A percentile compares a stretch with the other conserved stretches of the same genome.
Evolutionary conservation across 2,888 invertebrate species (phyloP).

Genomic region (Gnatocerus cornutus): DNA sequence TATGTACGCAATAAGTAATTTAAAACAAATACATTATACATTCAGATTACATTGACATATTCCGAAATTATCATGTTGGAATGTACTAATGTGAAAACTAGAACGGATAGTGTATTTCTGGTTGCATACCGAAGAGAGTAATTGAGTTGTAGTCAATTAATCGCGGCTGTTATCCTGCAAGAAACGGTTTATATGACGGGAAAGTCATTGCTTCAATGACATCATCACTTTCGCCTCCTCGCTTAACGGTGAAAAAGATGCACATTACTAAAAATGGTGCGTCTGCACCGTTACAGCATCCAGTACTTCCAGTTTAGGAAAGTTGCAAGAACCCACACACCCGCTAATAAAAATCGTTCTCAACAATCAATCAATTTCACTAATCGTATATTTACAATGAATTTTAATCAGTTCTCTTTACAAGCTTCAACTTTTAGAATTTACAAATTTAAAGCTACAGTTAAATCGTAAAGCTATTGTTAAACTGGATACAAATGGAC

Average conservation of each 20-base stretch:
- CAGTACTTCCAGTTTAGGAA: slow-evolving; percentile 5
- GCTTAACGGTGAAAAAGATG: slow-evolving; percentile 10
- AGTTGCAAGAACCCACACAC: slow-evolving; percentile 13
- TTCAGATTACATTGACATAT: not conserved
- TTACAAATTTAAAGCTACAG: slow-evolving; percentile 54
- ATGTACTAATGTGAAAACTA: too few relatives aligned
- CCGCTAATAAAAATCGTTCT: not conserved
- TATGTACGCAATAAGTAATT: not conserved
- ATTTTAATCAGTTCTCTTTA: slow-evolving; percentile 59
- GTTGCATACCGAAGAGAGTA: not conserved
- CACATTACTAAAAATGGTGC: slow-evolving; percentile 11
- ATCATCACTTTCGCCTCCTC: slow-evolving; percentile 20
- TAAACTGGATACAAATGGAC: slow-evolving; percentile 34
- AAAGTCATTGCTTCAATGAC: slow-evolving; percentile 8
- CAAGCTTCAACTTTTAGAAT: slow-evolving; percentile 52
- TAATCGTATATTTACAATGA: slow-evolving; percentile 47
- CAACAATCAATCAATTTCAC: not conserved
- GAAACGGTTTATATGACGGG: not conserved
- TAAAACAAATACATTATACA: slow-evolving; percentile 2
- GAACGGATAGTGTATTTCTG: too few relatives aligned
- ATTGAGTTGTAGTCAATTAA: not conserved
- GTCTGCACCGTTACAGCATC: slow-evolving; percentile 20
- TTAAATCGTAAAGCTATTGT: slow-evolving; percentile 43
- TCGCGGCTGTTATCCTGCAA: not conserved
- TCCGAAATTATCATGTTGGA: too few relatives aligned